A percentile compares a stretch with the other conserved stretches of the same genome.
These are phyloP conservation scores for Gymnopithys bicolor DNA, from an alignment of 2,797 vertebrate species.

Conservation along the genomic window DNA sequence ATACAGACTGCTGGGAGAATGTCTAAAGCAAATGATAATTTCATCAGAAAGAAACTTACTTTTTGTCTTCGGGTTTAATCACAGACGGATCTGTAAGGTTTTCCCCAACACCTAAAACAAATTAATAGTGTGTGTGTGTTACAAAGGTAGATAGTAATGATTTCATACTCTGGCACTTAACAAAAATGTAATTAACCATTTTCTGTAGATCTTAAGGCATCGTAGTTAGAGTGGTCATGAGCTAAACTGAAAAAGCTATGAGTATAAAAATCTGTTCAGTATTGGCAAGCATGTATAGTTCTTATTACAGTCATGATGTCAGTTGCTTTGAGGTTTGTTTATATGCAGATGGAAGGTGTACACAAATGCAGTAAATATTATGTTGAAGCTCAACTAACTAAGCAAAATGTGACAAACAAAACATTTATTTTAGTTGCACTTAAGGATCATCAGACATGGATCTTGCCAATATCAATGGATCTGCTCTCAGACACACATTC, in stretches of 20 bases:
- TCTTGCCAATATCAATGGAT: neutral
- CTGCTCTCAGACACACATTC: neutral
- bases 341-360: neutral
- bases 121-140: conserved; percentile 30
- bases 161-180: neutral
- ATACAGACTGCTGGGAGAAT: neutral
- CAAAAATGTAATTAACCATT: neutral
- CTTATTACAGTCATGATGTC: neutral
- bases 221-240: neutral
- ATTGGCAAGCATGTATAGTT: neutral
- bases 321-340: neutral
- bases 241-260: neutral
- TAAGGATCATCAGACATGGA: neutral
- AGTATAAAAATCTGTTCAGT: neutral
- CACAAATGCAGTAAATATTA: neutral
- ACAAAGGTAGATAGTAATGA: neutral
- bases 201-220: neutral
- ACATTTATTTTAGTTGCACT: neutral
- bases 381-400: neutral
- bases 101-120: conserved; percentile 88
- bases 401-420: neutral
- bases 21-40: conserved; percentile 5
- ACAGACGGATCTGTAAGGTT: conserved; percentile 95
- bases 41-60: conserved; percentile 77
- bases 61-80: conserved; percentile 89